These are phyloP conservation scores for Heliangelus exortis DNA, from an alignment of 2,797 vertebrate genomes.

Conservation along the genomic window DNA sequence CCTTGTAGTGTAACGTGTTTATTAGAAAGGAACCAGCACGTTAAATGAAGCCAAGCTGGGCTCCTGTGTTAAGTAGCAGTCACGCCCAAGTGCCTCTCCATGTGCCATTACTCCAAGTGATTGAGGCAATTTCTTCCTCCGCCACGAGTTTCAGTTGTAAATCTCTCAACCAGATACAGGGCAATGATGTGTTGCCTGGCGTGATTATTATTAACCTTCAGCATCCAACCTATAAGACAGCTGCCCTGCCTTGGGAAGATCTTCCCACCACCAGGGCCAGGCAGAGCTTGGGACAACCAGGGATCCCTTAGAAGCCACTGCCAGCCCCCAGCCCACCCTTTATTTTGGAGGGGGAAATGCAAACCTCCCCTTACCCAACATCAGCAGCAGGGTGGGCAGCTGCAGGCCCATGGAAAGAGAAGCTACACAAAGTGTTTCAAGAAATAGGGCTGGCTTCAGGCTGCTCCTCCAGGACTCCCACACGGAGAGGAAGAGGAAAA, in stretches of 20 bases:
- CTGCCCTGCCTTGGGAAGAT: background rate
- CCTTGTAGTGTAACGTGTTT: constrained; percentile 72
- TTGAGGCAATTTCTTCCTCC: constrained; percentile 80
- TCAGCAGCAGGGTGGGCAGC: background rate
- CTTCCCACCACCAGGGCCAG: background rate
- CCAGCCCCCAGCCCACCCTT: accelerated
- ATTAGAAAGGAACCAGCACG: constrained; percentile 60
- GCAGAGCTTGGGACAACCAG: background rate
- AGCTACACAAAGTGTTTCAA: accelerated
- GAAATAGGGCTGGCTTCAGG: background rate
- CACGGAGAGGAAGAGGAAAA: background rate
- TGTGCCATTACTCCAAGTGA: constrained; percentile 80
- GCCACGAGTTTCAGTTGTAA: constrained; percentile 77
- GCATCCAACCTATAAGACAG: background rate
- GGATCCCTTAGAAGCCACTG: background rate
- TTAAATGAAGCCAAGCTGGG: constrained; percentile 63
- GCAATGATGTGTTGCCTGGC: constrained; percentile 72
- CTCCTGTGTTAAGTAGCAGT: constrained; percentile 76
- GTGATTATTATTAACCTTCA: constrained; percentile 73
- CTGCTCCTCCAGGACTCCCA: background rate
- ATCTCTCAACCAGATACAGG: constrained; percentile 76
- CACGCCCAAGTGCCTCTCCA: constrained; percentile 79
- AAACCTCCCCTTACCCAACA: accelerated
- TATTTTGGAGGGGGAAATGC: accelerated
- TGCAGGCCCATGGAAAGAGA: background rate